Evolutionary conservation across 2,888 invertebrate species (phyloP).

Genomic region (Leptinotarsa juncta): DNA sequence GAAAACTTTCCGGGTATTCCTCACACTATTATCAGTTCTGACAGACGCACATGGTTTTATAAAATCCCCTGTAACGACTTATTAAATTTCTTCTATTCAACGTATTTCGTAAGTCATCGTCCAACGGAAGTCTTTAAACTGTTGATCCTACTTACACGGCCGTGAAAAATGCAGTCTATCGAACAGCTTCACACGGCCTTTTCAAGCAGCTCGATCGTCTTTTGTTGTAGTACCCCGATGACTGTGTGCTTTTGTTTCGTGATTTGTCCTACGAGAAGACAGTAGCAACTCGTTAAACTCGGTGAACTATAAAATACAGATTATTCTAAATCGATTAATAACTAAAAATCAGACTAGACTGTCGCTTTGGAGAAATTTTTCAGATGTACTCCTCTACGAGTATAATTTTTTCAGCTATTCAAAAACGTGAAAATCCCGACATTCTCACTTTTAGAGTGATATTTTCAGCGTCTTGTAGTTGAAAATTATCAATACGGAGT

Average conservation of each 20-base stretch:
- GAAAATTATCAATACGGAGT: too few relatives aligned
- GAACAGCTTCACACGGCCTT: slow-evolving; percentile 15
- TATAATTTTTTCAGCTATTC: too few relatives aligned
- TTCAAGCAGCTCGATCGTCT: slow-evolving; percentile 17
- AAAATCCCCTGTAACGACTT: slow-evolving; percentile 15
- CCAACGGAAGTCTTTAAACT: slow-evolving; percentile 18
- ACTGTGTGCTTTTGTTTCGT: slow-evolving; percentile 22
- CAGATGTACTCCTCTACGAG: too few relatives aligned
- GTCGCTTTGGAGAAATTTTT: too few relatives aligned
- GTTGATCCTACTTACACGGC: slow-evolving; percentile 14
- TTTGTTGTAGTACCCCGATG: slow-evolving; percentile 5
- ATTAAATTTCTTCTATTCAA: slow-evolving; percentile 10
- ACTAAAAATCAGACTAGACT: too few relatives aligned
- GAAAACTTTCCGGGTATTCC: background rate
- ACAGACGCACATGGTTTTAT: slow-evolving; percentile 2
- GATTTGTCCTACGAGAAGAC: slow-evolving; percentile 13
- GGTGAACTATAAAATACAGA: background rate
- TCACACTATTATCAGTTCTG: background rate
- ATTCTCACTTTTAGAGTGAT: too few relatives aligned
- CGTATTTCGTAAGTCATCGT: slow-evolving; percentile 11
- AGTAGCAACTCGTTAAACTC: slow-evolving; percentile 9
- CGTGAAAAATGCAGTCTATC: slow-evolving; percentile 18
- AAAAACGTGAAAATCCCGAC: too few relatives aligned
- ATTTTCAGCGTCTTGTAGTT: too few relatives aligned
- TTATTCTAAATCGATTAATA: too few relatives aligned